A percentile compares a stretch with the other conserved stretches of the same genome.
phyloP scores from a whole-genome alignment of 2,797 vertebrate genomes.

The Vireo griseus region DNA sequence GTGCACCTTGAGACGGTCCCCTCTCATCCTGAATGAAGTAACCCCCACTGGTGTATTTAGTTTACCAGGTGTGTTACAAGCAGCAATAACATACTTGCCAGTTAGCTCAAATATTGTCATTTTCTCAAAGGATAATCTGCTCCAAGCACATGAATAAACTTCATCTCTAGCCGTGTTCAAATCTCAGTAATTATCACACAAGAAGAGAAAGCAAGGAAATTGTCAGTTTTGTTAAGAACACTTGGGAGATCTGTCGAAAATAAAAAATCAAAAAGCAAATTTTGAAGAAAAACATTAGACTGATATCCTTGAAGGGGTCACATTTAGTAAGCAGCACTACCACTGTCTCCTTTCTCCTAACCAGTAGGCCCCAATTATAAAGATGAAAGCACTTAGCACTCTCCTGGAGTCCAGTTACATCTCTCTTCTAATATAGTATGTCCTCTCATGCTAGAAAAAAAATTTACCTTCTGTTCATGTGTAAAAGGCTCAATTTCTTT shows the following conservation, averaged over 20 bases:
- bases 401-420: background rate
- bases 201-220: background rate
- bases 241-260: background rate
- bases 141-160: background rate
- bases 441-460: background rate
- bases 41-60: background rate
- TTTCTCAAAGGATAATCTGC: background rate
- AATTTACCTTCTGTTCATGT: background rate
- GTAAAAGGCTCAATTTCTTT: background rate
- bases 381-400: background rate
- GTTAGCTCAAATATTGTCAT: background rate
- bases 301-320: background rate
- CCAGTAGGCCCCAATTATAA: background rate
- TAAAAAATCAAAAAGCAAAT: background rate
- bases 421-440: background rate
- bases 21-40: background rate
- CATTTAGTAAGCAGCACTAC: background rate
- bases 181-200: background rate
- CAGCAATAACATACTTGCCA: background rate
- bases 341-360: background rate
- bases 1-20: background rate
- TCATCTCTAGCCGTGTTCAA: background rate
- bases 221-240: background rate
- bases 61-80: background rate
- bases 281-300: background rate